Evolutionary conservation across 2,888 invertebrate species (phyloP).

Genomic region (Drosophila parthenogenetica): DNA sequence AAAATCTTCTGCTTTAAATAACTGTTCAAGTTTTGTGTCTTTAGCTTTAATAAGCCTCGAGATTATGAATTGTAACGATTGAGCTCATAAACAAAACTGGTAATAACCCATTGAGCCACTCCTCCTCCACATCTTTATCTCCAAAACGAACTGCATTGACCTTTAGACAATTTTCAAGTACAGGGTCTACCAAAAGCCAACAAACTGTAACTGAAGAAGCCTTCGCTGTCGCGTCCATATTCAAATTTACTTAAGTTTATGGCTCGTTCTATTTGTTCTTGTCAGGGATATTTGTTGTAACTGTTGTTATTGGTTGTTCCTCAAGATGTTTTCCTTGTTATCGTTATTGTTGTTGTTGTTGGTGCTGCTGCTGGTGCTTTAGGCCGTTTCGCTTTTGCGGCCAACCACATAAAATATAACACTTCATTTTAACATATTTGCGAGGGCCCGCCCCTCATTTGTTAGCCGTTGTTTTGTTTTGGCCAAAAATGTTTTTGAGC

Average conservation of each 20-base stretch:
- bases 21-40: too few species aligned
- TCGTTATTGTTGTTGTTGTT: conserved; percentile 11
- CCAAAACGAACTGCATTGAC: background rate
- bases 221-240: conserved; percentile 56
- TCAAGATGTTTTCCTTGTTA: conserved; percentile 15
- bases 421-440: conserved; percentile 74
- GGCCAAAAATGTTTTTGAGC: conserved; percentile 51
- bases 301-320: conserved; percentile 41
- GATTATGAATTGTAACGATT: too few species aligned
- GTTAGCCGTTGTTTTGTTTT: conserved; percentile 42
- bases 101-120: background rate
- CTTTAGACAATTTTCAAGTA: background rate
- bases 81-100: too few species aligned
- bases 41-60: too few species aligned
- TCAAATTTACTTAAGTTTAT: conserved; percentile 77
- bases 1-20: too few species aligned
- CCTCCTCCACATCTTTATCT: background rate
- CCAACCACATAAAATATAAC: conserved; percentile 76
- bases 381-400: conserved; percentile 39
- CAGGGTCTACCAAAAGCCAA: conserved; percentile 1
- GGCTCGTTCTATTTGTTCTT: conserved; percentile 61
- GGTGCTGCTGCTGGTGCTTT: conserved; percentile 22
- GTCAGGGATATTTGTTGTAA: conserved; percentile 57
- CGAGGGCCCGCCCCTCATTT: conserved; percentile 51
- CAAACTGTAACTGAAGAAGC: conserved; percentile 48